phyloP scores from a whole-genome alignment of 2,888 invertebrate species.

The Eurytoma californica region DNA sequence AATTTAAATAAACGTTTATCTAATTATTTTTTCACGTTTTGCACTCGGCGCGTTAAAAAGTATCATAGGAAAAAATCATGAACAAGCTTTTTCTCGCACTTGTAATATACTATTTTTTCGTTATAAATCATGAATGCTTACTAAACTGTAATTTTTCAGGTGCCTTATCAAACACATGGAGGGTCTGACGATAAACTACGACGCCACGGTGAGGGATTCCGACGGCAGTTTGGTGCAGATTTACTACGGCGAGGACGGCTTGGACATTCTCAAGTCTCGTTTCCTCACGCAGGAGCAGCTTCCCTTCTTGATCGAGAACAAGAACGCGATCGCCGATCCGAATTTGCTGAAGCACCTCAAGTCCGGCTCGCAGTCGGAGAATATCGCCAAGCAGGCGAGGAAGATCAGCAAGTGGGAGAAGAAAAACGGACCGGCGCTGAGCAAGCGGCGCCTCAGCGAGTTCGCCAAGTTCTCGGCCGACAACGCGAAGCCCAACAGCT shows the following conservation, averaged over 20 bases:
- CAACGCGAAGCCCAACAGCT: slow-evolving; percentile 67
- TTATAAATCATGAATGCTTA: too few relatives aligned
- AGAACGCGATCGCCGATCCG: slow-evolving; percentile 80
- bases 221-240: slow-evolving; percentile 94
- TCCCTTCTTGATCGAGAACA: slow-evolving; percentile 89
- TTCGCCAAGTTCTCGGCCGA: slow-evolving; percentile 79
- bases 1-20: too few relatives aligned
- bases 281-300: slow-evolving; percentile 87
- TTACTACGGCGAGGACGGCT: slow-evolving; percentile 93
- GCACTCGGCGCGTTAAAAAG: too few relatives aligned
- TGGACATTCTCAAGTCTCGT: slow-evolving; percentile 91
- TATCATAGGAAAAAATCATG: too few relatives aligned
- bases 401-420: slow-evolving; percentile 80
- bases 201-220: slow-evolving; percentile 95
- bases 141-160: too few relatives aligned
- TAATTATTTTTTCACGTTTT: too few relatives aligned
- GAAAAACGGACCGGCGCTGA: slow-evolving; percentile 76
- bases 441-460: slow-evolving; percentile 76
- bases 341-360: slow-evolving; percentile 79
- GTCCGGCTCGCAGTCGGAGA: slow-evolving; percentile 76
- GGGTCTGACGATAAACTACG: slow-evolving; percentile 94
- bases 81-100: too few relatives aligned
- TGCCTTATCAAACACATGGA: slow-evolving; percentile 99
- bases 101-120: too few relatives aligned
- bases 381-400: slow-evolving; percentile 78